Percentiles rank a stretch among this genome's conserved stretches.
phyloP scores from a whole-genome alignment of 1,140 invertebrate genomes.

The Battus philenor region DNA sequence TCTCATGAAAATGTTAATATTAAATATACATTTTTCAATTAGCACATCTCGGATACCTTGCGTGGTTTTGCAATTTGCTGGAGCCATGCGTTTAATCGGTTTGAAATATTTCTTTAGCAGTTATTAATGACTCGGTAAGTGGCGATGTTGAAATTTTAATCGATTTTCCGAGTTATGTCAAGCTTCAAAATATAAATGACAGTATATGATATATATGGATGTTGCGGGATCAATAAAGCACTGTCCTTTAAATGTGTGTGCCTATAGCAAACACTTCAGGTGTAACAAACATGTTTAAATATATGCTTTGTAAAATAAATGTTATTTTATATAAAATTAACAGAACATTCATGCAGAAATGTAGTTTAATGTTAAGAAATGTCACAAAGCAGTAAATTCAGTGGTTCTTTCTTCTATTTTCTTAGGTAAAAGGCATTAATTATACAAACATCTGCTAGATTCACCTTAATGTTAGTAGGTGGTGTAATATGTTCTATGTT shows the following conservation, averaged over 20 bases:
- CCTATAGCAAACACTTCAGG: no score
- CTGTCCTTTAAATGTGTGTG: not conserved
- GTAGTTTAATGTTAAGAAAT: no score
- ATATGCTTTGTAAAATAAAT: not conserved
- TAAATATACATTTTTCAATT: slow-evolving; percentile 23
- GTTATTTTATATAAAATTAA: not conserved
- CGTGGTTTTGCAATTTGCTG: slow-evolving; percentile 14
- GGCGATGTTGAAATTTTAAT: slow-evolving; percentile 4
- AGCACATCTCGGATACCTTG: slow-evolving; percentile 11
- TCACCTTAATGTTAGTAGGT: no score
- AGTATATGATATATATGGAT: not conserved
- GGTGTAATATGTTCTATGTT: no score
- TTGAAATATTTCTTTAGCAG: slow-evolving; percentile 2
- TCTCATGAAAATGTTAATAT: slow-evolving; percentile 16
- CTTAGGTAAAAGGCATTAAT: no score
- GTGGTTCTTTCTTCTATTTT: no score
- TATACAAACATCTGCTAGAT: no score
- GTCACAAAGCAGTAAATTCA: no score
- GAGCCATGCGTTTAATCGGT: not conserved
- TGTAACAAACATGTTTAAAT: no score
- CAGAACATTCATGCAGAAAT: no score
- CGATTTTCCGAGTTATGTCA: no score
- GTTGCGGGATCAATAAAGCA: not conserved
- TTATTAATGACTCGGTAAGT: not conserved
- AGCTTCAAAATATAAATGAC: no score